These are phyloP conservation scores for Pinctada fucata DNA, from an alignment of 2,888 invertebrate species.

Conservation along the genomic window DNA sequence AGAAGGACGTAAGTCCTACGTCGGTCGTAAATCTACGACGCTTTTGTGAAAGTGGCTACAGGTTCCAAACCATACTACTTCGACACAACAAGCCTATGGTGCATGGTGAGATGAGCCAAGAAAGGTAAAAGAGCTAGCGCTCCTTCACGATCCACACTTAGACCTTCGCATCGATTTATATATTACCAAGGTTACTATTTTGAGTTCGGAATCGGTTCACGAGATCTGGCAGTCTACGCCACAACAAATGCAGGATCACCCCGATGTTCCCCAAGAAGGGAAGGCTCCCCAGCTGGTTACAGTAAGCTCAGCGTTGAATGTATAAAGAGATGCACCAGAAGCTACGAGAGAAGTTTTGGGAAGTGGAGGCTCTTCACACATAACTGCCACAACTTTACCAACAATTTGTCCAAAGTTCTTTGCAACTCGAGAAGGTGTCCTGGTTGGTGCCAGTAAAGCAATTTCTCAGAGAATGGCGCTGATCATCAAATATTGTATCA, in stretches of 20 bases:
- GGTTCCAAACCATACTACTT: conserved; percentile 5
- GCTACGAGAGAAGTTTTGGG: not conserved
- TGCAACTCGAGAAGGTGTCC: not conserved
- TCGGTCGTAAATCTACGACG: too few species aligned
- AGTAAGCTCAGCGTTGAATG: not conserved
- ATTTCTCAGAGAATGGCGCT: too few species aligned
- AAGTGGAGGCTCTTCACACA: not conserved
- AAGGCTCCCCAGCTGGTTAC: not conserved
- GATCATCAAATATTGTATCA: too few species aligned
- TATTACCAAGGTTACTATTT: conserved; percentile 21
- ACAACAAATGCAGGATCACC: too few species aligned
- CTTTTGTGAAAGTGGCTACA: too few species aligned
- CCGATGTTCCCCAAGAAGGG: not conserved
- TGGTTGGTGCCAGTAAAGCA: not conserved
- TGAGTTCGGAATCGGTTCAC: conserved; percentile 8
- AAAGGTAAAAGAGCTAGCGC: not conserved
- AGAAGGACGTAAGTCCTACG: too few species aligned
- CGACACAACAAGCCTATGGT: conserved; percentile 4
- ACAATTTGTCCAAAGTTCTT: not conserved
- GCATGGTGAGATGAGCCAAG: not conserved
- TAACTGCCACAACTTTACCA: not conserved
- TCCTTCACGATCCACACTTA: not conserved
- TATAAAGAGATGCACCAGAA: not conserved
- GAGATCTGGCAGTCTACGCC: too few species aligned
- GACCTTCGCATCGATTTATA: conserved; percentile 14